Base-by-base conservation (phyloP, 2,888 invertebrate species). In the Orthosia incerta region DNA sequence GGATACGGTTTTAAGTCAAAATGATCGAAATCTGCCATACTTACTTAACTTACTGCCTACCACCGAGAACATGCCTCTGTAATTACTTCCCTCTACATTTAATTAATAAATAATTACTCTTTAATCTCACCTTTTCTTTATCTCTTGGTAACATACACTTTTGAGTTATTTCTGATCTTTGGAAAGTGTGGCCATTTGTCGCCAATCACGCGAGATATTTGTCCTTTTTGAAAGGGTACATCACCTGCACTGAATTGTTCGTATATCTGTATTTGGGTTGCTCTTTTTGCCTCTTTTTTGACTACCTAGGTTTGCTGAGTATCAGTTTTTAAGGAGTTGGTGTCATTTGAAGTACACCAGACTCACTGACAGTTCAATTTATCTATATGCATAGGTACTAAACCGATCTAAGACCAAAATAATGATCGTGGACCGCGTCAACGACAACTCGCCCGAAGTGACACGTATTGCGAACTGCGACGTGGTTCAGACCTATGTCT, bases 21-120 rank as follows among this genome's bases (percentile, higher is more conserved):
- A 68, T 55, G 53, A 80, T 83, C 63, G 73, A 82, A 83, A 83
- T 80, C 83, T 76, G 57, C 79, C 66, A 71, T 65, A 71, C 51
- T 31, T 50, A 45, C 60, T 26, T 68, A 59, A 71, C 46, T 31
- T 50, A 45, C 60, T 26, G 15, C 16, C 12, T 13, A 4, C 62
- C 62, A 61, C 64, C 55, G 53, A 61, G 73, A 39, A 51, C 71
- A 79, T 76, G 56, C 67, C 67, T 46, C 0, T 0, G 57, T 69
- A 76, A 71, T 55, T 18, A 66, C 61, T 76, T 83, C 83, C 80
- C 60, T 71, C 66, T 72, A 12, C 26, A 18, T 61, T 75, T 74
- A 53, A 76, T 62, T 46, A 51, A 12, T 65, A 66, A 31, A 26
- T 67, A 71, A 65, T 61, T 64, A 56, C 46, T 12, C 18, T 65